Base-by-base conservation (phyloP, 2,888 invertebrate genomes). In the Eilema sororculum region DNA sequence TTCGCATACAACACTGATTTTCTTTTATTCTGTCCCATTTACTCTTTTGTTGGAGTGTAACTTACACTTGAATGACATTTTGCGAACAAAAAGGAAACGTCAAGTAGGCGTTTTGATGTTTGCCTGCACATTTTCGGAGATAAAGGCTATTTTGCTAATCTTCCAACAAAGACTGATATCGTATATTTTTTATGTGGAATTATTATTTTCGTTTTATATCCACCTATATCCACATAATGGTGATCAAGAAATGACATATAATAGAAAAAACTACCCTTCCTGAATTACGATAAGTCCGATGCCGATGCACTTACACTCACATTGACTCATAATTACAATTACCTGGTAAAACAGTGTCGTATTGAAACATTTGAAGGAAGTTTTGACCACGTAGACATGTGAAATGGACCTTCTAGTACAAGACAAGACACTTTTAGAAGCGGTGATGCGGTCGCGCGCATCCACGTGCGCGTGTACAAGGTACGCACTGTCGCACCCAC, bases 1-100 rank as follows among this genome's bases (percentile, higher is more conserved):
- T 81, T 88, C 87, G 88, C 90, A 91, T 90, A 90, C 88, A 89
- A 93, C 89, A 88, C 87, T 89, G 89, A 88, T 86, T 89, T 84
- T 82, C 84, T 86, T 88, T 86, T 87, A 84, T 87, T 85, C 83
- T 75, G 80, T 84, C 83, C 82, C 75, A 79, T 84, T 87, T 84
- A 84, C 84, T 85, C 87, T 83, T 89, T 89, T 91, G 90, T 91
- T 74, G 67, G 72, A 77, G 77, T 75, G 73, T 74, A 80, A 64
- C 65, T 28, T 52, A 84, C 62, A 87, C 82, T 88, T 91, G 91
- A 92, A 84, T 93, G 93, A 92, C 92, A 80, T 90, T 90, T 90
- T 79, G 80, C 81, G 80, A 86, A 86, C 64, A 67, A 78, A 79
- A 79, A 69, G 84, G 83, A 86, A 88, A 88, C 83, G 86, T 90